Percentiles rank a stretch among this genome's conserved stretches.
Evolutionary conservation across 2,113 vertebrate genomes (phyloP).

Genomic region (Struthio camelus): DNA sequence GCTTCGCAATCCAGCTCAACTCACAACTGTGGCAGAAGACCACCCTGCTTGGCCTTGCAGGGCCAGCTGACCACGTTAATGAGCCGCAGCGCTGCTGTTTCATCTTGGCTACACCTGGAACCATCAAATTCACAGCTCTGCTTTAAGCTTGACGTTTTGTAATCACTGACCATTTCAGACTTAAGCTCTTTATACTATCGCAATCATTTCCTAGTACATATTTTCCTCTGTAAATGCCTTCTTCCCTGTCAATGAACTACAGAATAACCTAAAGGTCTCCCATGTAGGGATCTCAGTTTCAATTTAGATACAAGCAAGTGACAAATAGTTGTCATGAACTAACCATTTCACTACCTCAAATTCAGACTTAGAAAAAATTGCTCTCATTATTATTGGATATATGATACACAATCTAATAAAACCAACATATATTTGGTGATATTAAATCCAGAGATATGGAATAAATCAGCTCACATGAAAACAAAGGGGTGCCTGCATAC

Average conservation of each 20-base stretch:
- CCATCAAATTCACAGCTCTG: background rate
- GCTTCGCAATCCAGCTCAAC: background rate
- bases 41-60: background rate
- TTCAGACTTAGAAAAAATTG: background rate
- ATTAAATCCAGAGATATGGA: background rate
- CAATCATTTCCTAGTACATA: background rate
- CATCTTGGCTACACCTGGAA: background rate
- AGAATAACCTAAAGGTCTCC: background rate
- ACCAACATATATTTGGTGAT: background rate
- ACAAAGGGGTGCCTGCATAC: background rate
- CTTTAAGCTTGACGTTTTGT: background rate
- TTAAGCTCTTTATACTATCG: background rate
- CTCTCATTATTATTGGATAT: background rate
- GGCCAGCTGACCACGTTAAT: accelerated
- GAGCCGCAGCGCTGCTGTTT: background rate
- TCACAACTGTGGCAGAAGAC: background rate
- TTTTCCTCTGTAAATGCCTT: background rate
- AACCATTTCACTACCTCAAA: background rate
- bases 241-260: background rate
- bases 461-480: background rate
- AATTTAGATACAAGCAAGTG: background rate
- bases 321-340: background rate
- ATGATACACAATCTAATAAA: background rate
- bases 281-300: background rate
- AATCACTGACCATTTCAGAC: background rate